These are phyloP conservation scores for Dufourea novaeangliae DNA, from an alignment of 1,140 invertebrate genomes.

Conservation along the genomic window DNA sequence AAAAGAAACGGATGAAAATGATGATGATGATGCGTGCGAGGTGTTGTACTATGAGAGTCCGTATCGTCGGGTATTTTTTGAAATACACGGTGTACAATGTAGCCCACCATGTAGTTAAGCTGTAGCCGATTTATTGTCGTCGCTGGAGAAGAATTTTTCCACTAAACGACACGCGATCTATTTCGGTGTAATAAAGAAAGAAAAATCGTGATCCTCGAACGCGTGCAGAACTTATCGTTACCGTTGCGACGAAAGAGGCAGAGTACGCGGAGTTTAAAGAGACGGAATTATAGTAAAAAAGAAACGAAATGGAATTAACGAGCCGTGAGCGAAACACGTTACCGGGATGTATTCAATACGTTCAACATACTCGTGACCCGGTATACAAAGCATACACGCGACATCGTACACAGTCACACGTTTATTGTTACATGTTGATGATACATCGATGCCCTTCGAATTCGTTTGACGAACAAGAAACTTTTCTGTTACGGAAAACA, in stretches of 20 bases:
- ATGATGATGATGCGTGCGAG: conserved; percentile 25
- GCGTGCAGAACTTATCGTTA: conserved; percentile 5
- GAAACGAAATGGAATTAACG: neutral
- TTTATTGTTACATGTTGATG: neutral
- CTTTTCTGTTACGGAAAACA: neutral
- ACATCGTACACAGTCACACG: neutral
- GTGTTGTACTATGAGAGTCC: conserved; percentile 48
- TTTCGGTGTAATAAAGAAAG: conserved; percentile 3
- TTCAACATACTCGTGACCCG: neutral
- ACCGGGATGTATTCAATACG: neutral
- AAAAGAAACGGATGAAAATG: conserved; percentile 18
- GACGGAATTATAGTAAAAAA: neutral
- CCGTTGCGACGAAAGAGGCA: conserved; percentile 9
- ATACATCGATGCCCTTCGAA: conserved; percentile 51
- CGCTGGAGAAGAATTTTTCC: conserved; percentile 10
- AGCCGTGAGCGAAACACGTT: neutral
- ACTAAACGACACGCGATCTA: neutral
- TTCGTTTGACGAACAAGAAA: conserved; percentile 20
- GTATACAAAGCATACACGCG: neutral
- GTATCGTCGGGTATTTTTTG: conserved; percentile 56
- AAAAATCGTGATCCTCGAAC: conserved; percentile 17
- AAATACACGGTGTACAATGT: conserved; percentile 56
- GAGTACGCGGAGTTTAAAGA: neutral
- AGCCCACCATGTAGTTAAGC: conserved; percentile 40
- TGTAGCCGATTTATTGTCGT: conserved; percentile 31